Base-by-base conservation (phyloP, 2,888 invertebrate genomes). In the Scaptomyza polygonia region DNA sequence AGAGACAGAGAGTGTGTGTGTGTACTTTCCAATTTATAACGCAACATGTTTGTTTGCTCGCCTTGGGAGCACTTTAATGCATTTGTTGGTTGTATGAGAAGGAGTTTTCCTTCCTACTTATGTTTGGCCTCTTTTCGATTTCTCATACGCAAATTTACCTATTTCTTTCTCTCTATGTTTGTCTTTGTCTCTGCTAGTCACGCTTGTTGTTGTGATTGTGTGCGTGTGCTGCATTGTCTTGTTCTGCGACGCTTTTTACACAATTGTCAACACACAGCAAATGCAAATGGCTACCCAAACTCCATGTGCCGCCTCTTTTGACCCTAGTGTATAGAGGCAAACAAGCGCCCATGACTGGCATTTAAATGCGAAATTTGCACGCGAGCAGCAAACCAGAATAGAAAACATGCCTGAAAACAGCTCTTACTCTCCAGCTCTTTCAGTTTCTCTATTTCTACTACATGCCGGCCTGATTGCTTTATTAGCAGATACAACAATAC, bases 331-430 rank as follows among this genome's bases (percentile, higher is more conserved):
- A 79, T 86, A 64, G 4, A 39, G 73, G 67, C 69, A 88, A 86
- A 80, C 78, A 80, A 72, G 66, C 69, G 75, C 71, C 86, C 78
- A 86, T 79, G 82, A 76, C 86, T 83, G 67, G 84, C 86, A 85
- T 88, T 86, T 86, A 85, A 85, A 85, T 85, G 86, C 75, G 84
- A 83, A 84, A 79, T 84, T 84, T 80, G 86, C 84, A 88, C 84
- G 84, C 88, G 88, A 88, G 68, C 72, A 61, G 83, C 74, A 70
- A 64, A 59, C 58, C 67, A 48, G 78, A 81, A 77, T 74, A 74
- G 77, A 55, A 39, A 39, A 54, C 64, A 53, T 40, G 34, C 47
- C 51, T 8, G 30, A 58, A 56, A 54, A 57, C 53, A 42, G 45
- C 16, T 27, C 34, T n/a, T n/a, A 21, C 18, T 8, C n/a, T 21